phyloP scores from a whole-genome alignment of 92 coral and sea anemone species.

The Phymanthus crucifer region DNA sequence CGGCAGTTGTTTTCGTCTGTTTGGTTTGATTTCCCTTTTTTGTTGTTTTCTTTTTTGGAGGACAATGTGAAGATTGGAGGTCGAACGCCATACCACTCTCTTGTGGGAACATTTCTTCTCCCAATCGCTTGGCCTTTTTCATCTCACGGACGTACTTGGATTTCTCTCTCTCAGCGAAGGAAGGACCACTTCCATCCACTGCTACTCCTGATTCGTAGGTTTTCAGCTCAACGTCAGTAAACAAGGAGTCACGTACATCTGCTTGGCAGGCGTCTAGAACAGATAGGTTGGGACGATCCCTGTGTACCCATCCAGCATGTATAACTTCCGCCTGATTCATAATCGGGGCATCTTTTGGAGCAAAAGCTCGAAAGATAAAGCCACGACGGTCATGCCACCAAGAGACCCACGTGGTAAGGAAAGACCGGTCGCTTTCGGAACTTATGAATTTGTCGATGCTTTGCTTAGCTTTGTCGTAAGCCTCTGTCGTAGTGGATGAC shows the following conservation, averaged over 20 bases:
- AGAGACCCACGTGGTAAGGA: not conserved
- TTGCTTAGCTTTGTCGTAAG: too few relatives aligned
- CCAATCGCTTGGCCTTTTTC: not conserved
- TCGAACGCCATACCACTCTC: too few relatives aligned
- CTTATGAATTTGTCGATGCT: too few relatives aligned
- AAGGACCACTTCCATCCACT: conserved; percentile 28
- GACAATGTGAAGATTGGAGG: too few relatives aligned
- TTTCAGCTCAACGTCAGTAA: conserved; percentile 32
- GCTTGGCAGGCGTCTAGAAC: conserved; percentile 43
- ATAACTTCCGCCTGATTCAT: conserved; percentile 46
- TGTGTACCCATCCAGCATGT: conserved; percentile 41
- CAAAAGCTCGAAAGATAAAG: conserved; percentile 35
- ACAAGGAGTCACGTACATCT: conserved; percentile 29
- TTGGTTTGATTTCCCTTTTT: not conserved
- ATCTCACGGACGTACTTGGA: not conserved
- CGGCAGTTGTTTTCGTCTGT: too few relatives aligned
- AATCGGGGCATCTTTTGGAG: conserved; percentile 17
- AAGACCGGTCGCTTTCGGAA: too few relatives aligned
- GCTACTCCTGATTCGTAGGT: conserved; percentile 22
- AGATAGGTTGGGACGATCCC: conserved; percentile 37
- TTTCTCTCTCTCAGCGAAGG: conserved; percentile 14
- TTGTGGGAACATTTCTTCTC: not conserved
- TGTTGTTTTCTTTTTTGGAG: too few relatives aligned
- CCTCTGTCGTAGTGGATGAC: not conserved
- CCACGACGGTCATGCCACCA: conserved; percentile 38